Evolutionary conservation across 2,113 vertebrate genomes (phyloP).

Genomic region (Podiceps cristatus): DNA sequence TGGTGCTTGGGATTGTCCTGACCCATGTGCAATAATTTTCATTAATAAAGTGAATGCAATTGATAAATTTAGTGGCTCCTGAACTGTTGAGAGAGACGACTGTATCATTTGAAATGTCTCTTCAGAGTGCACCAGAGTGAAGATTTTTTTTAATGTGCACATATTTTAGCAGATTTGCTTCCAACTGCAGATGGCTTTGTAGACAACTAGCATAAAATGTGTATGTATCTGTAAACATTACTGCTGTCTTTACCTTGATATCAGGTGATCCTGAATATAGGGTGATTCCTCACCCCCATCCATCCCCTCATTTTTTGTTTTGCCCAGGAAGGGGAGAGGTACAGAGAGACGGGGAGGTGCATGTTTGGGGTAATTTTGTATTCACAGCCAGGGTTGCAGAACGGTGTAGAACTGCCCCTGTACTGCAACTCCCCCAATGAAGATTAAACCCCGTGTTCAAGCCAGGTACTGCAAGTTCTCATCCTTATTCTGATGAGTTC

Average conservation of each 20-base stretch:
- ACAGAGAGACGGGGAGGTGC: neutral
- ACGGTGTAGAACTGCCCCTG: neutral
- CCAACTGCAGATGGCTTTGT: neutral
- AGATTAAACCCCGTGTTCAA: neutral
- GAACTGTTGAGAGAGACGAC: too few species aligned
- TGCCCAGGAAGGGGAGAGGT: neutral
- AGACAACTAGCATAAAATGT: neutral
- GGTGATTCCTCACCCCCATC: neutral
- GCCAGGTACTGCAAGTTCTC: neutral
- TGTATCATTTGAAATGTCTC: neutral
- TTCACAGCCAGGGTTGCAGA: neutral
- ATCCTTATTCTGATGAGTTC: neutral
- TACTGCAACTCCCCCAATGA: fast-evolving
- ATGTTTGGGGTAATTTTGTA: neutral
- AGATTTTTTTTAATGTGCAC: neutral
- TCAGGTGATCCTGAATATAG: neutral
- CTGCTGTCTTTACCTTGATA: neutral
- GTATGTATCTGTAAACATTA: neutral
- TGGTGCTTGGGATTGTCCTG: too few species aligned
- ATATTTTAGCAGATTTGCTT: neutral
- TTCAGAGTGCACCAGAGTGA: neutral
- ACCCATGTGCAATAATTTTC: neutral
- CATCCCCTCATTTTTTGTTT: neutral
- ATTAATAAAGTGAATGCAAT: neutral
- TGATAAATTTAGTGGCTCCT: too few species aligned